Evolutionary conservation across 2,797 vertebrate genomes (phyloP).

Genomic region (Cryptoprocta ferox): DNA sequence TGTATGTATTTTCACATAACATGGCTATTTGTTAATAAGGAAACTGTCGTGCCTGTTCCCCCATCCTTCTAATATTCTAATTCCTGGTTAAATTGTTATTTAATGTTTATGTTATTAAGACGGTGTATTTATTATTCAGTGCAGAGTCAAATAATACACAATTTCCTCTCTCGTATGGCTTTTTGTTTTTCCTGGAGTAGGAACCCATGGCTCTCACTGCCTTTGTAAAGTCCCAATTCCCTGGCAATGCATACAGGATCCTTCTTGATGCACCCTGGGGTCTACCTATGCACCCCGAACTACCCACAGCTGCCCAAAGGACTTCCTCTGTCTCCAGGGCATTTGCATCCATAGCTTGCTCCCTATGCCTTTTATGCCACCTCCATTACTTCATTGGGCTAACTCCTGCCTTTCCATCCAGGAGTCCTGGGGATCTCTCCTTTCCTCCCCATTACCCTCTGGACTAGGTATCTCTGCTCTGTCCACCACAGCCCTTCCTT

Average conservation of each 20-base stretch:
- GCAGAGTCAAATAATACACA: neutral
- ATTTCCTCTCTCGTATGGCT: neutral
- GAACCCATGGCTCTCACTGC: neutral
- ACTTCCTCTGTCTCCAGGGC: neutral
- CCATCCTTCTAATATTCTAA: neutral
- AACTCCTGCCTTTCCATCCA: neutral
- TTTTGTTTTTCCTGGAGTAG: neutral
- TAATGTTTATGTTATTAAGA: slow-evolving; percentile 20
- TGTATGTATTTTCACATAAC: neutral
- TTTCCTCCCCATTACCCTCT: neutral
- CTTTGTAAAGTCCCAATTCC: neutral
- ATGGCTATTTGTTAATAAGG: neutral
- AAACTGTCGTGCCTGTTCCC: neutral
- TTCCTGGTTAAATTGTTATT: slow-evolving; percentile 47
- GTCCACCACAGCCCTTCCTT: neutral
- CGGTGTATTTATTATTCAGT: neutral
- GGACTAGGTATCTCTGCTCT: neutral
- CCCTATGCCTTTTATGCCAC: neutral
- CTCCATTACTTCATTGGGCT: neutral
- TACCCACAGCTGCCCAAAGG: neutral
- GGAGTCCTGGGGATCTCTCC: neutral
- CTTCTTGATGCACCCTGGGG: neutral
- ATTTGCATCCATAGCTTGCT: neutral
- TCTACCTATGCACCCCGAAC: neutral
- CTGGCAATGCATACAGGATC: neutral